Evolutionary conservation across 2,797 vertebrate species (phyloP).

Genomic region (Betta splendens): DNA sequence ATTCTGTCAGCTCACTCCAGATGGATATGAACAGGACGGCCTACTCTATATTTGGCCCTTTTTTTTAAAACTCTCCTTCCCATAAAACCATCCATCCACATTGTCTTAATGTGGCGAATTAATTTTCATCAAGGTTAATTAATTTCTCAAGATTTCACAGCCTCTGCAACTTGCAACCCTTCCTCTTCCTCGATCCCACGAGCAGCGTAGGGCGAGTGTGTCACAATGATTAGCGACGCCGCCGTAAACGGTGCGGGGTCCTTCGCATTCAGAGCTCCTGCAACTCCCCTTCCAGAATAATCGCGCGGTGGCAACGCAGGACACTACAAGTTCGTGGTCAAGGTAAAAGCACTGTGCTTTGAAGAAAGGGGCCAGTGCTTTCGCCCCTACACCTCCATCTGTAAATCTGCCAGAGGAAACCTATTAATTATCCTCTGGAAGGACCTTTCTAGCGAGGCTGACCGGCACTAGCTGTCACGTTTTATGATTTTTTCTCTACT

Average conservation of each 20-base stretch:
- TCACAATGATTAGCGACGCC: constrained; percentile 64
- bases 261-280: constrained; percentile 34
- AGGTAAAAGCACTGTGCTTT: constrained; percentile 66
- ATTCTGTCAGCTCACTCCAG: constrained; percentile 30
- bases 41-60: constrained; percentile 24
- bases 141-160: constrained; percentile 60
- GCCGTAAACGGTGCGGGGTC: constrained; percentile 50
- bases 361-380: constrained; percentile 47
- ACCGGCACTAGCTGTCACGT: constrained; percentile 62
- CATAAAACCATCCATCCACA: constrained; percentile 26
- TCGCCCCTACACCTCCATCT: constrained; percentile 40
- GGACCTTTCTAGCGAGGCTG: constrained; percentile 52
- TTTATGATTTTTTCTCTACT: constrained; percentile 65
- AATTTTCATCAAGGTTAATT: constrained; percentile 67
- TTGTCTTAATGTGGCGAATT: constrained; percentile 49
- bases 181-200: constrained; percentile 34
- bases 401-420: constrained; percentile 71
- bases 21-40: constrained; percentile 27
- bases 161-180: constrained; percentile 33
- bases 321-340: constrained; percentile 46
- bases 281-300: constrained; percentile 53
- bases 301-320: constrained; percentile 29
- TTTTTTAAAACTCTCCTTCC: constrained; percentile 28
- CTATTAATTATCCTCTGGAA: constrained; percentile 72
- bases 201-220: constrained; percentile 34